Percentiles rank a stretch among this genome's conserved stretches.
Evolutionary conservation across 2,797 vertebrate species (phyloP).

Genomic region (Echiichthys vipera): DNA sequence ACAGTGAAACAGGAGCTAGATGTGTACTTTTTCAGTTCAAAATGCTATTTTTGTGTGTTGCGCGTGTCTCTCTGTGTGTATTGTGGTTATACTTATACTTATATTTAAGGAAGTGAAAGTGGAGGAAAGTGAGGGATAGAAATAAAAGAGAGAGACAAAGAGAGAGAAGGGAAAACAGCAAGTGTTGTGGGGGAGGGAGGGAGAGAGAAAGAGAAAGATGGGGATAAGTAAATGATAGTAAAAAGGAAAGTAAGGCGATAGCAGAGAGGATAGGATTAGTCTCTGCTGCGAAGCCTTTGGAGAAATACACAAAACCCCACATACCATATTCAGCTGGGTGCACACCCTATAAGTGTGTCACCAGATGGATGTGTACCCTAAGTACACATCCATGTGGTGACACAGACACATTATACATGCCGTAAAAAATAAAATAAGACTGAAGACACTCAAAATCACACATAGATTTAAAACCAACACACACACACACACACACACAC

Average conservation of each 20-base stretch:
- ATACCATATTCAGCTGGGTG: background rate
- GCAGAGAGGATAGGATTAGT: constrained; percentile 75
- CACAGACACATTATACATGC: constrained; percentile 34
- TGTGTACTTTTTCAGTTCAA: constrained; percentile 13
- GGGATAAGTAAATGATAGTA: constrained; percentile 69
- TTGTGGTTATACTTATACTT: constrained; percentile 6
- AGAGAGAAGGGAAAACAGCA: background rate
- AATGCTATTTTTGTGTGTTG: constrained; percentile 1
- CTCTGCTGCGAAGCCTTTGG: constrained; percentile 57
- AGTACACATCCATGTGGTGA: constrained; percentile 6
- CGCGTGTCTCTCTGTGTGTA: no score
- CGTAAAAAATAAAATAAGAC: constrained; percentile 19
- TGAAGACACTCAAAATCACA: constrained; percentile 27
- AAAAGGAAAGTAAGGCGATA: constrained; percentile 66
- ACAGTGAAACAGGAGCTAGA: background rate
- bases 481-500: background rate
- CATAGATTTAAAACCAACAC: constrained; percentile 2
- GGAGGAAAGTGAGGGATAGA: constrained; percentile 3
- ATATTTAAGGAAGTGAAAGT: constrained; percentile 14
- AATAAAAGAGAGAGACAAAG: background rate
- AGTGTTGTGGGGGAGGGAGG: background rate
- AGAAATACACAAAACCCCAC: constrained; percentile 36
- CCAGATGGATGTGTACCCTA: no score
- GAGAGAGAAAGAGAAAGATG: constrained; percentile 35
- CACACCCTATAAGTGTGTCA: no score